phyloP scores from a whole-genome alignment of 2,113 vertebrate genomes.

The Hyaena hyaena region DNA sequence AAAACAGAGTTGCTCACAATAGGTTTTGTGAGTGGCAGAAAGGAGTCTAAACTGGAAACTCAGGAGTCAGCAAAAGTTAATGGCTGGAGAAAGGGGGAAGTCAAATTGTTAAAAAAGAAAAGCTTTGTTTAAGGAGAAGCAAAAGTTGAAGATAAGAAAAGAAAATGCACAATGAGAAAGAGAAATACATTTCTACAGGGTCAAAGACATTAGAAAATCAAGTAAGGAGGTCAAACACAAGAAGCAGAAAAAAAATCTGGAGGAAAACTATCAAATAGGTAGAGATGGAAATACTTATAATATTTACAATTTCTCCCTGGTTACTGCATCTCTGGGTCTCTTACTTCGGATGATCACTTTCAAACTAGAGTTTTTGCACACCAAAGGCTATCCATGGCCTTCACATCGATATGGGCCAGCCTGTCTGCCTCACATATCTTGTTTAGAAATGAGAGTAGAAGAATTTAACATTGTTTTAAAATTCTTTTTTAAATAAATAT shows the following conservation, averaged over 20 bases:
- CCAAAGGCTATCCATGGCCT: neutral
- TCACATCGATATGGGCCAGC: neutral
- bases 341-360: neutral
- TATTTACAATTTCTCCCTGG: neutral
- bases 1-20: constrained; percentile 50
- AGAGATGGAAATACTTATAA: neutral
- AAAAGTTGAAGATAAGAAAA: neutral
- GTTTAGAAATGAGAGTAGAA: neutral
- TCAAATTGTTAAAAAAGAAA: constrained; percentile 29
- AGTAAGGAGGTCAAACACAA: constrained; percentile 2
- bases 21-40: neutral
- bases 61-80: constrained; percentile 37
- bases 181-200: neutral
- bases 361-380: neutral
- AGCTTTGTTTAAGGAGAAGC: neutral
- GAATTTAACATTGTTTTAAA: neutral
- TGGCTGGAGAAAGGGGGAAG: neutral
- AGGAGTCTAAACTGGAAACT: constrained; percentile 3
- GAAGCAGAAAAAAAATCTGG: neutral
- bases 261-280: constrained; percentile 18
- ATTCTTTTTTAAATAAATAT: neutral
- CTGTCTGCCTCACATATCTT: neutral
- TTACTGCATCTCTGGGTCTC: neutral
- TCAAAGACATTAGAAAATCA: constrained; percentile 13
- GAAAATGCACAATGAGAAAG: neutral